Evolutionary conservation across 37 sponge, comb jelly and placozoan species (phyloP).

Genomic region (Cliona cf. orientalis): DNA sequence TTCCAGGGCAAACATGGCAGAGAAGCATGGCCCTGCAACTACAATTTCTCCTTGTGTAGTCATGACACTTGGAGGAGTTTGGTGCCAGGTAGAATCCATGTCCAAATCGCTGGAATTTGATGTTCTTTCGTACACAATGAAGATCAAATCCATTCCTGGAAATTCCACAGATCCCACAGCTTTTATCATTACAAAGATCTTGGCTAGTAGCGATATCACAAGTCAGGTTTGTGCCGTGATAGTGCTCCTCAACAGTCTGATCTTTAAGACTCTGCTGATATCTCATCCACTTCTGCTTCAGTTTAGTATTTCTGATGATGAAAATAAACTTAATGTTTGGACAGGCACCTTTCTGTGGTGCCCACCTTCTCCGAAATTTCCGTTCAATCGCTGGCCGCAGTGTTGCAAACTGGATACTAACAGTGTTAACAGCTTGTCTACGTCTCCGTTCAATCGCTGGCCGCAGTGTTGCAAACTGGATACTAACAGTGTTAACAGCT

Average conservation of each 20-base stretch:
- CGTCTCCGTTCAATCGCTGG: too few species aligned
- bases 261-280: conserved; percentile 14
- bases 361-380: conserved; percentile 36
- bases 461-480: too few species aligned
- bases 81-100: conserved; percentile 82
- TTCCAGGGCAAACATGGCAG: conserved; percentile 73
- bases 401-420: too few species aligned
- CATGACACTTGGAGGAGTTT: conserved; percentile 84
- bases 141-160: conserved; percentile 54
- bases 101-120: conserved; percentile 72
- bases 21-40: conserved; percentile 72
- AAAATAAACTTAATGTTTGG: conserved; percentile 24
- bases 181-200: conserved; percentile 40
- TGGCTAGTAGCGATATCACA: conserved; percentile 53
- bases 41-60: conserved; percentile 76
- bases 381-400: not conserved
- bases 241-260: conserved; percentile 47
- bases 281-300: conserved; percentile 21
- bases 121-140: conserved; percentile 42
- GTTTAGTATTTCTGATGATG: not conserved
- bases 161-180: conserved; percentile 80
- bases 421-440: too few species aligned
- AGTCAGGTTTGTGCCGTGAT: conserved; percentile 74
- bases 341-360: conserved; percentile 27
- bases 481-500: too few species aligned